Base-by-base conservation (phyloP, 1,140 invertebrate species). In the Drosophila bocki region DNA sequence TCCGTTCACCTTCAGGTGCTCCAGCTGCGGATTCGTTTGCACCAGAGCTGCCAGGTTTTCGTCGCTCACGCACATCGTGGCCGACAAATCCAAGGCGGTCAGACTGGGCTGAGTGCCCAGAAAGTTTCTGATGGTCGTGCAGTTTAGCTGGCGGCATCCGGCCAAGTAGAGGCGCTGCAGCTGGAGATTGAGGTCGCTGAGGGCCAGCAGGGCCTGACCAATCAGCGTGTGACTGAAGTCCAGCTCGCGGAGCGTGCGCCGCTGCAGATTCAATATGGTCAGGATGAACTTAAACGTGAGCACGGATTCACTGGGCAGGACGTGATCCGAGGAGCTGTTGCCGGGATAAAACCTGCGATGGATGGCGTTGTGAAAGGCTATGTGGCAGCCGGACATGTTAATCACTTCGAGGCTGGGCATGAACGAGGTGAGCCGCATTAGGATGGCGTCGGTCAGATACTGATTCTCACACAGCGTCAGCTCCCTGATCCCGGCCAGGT, bases 391-490 rank as follows among this genome's bases (percentile, higher is more conserved):
- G 12, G 95, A 95, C 57, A 96, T 93, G 82, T 94, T 94, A 0
- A 97, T 87, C 29, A 94, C 93, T 68, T 95, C 93, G 11, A 96
- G 78, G 59, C 93, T 93, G 29, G 94, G 94, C 77, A 95, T 94
- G 11, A 95, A 93, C n/a, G 94, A 93, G 2, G 95, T 93, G 80
- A 96, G 93, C 75, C 95, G 94, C 79, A 95, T 94, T 35, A 96
- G 95, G 22, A 96, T 92, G 39, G 94, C 94, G 94, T 97, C 96
- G 2, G 96, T 96, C 1, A 96, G 90, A 87, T 96, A 96, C 61
- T 95, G 94, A 83, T 96, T 96, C 41, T 94, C 94, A 12, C 94
- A 94, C 62, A 97, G 86, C 67, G 94, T 95, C 32, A 97, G 87
- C 50, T 93, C 92, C 69, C 92, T 94, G 13, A 96, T 93, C 60